These are phyloP conservation scores for Apamea epomidion DNA, from an alignment of 2,888 invertebrate genomes.

Conservation along the genomic window DNA sequence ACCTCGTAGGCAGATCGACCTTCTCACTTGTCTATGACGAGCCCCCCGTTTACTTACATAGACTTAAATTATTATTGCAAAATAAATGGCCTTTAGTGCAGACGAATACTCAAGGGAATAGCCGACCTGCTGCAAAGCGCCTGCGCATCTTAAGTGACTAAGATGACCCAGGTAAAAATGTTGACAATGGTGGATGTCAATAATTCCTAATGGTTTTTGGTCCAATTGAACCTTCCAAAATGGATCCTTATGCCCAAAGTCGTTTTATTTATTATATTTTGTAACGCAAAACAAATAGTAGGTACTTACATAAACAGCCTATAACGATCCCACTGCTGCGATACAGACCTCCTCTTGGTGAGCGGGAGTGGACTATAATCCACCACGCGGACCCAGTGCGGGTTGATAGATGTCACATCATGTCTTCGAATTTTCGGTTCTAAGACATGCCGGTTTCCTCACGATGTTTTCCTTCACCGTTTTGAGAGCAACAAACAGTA, in stretches of 20 bases:
- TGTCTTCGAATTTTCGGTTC: too few relatives aligned
- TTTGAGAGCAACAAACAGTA: too few relatives aligned
- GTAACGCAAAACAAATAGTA: not conserved
- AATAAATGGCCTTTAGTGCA: conserved; percentile 30
- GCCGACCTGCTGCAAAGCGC: not conserved
- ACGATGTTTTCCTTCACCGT: too few relatives aligned
- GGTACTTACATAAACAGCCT: too few relatives aligned
- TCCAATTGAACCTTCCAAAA: not conserved
- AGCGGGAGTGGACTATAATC: too few relatives aligned
- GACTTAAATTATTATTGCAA: conserved; percentile 22
- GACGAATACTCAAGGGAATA: not conserved
- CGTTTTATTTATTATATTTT: not conserved
- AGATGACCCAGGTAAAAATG: not conserved
- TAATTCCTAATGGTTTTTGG: not conserved
- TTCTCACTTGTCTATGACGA: conserved; percentile 26
- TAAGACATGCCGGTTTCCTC: too few relatives aligned
- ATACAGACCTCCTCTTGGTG: too few relatives aligned
- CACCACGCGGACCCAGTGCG: too few relatives aligned
- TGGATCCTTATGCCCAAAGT: not conserved
- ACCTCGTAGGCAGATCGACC: conserved; percentile 35
- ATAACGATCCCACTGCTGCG: too few relatives aligned
- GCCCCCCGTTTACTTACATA: conserved; percentile 39
- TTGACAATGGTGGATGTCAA: not conserved
- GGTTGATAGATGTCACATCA: too few relatives aligned
- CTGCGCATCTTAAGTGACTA: not conserved